phyloP scores from a whole-genome alignment of 2,113 vertebrate species.

The Tringa solitaria region DNA sequence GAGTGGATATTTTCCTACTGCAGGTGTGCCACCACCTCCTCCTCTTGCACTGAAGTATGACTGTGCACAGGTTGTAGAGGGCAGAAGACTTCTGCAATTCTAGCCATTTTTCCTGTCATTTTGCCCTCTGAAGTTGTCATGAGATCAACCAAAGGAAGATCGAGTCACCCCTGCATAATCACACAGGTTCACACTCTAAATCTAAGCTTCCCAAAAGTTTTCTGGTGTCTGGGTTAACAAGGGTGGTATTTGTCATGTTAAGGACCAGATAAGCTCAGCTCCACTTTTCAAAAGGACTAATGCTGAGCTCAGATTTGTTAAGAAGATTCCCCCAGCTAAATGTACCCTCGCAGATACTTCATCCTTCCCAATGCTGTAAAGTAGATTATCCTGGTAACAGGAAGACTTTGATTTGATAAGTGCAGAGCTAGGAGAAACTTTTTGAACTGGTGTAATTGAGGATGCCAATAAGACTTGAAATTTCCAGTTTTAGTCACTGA shows the following conservation, averaged over 20 bases:
- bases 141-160: not conserved
- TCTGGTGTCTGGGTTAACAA: not conserved
- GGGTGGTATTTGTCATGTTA: not conserved
- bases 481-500: not conserved
- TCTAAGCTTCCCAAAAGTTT: not conserved
- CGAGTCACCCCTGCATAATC: not conserved
- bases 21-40: not conserved
- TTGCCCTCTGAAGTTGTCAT: not conserved
- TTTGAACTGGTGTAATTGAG: not conserved
- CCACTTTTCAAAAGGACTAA: not conserved
- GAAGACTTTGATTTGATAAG: not conserved
- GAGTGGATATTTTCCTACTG: not conserved
- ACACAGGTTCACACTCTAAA: not conserved
- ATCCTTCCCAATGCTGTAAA: not conserved
- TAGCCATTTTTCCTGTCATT: not conserved
- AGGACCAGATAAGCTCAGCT: not conserved
- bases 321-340: not conserved
- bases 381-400: not conserved
- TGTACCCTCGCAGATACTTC: not conserved
- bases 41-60: not conserved
- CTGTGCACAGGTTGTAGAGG: not conserved
- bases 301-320: not conserved
- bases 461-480: not conserved
- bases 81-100: not conserved
- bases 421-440: not conserved